Evolutionary conservation across 2,113 vertebrate species (phyloP).

Genomic region (Leucopternis melanops): DNA sequence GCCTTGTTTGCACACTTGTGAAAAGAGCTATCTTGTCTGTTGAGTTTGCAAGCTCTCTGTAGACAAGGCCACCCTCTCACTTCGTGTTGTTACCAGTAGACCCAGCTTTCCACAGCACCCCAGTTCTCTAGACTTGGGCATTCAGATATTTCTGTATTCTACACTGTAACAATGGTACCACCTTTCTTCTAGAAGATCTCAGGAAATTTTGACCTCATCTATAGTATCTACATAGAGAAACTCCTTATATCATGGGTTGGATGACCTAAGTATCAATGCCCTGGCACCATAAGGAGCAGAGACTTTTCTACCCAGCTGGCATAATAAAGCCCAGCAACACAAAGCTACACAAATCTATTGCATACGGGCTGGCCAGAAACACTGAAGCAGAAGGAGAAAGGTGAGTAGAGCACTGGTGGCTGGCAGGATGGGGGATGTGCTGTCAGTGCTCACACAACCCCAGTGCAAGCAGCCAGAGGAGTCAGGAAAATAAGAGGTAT

Average conservation of each 20-base stretch:
- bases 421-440: not conserved
- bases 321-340: not conserved
- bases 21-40: not conserved
- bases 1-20: not conserved
- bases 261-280: not conserved
- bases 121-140: not conserved
- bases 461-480: not conserved
- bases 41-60: not conserved
- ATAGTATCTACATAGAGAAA: not conserved
- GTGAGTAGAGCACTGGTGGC: not conserved
- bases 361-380: not conserved
- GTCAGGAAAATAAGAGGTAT: not conserved
- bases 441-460: not conserved
- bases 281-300: not conserved
- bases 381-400: not conserved
- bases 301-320: not conserved
- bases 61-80: not conserved
- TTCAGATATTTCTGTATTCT: not conserved
- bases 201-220: not conserved
- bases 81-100: fast-evolving
- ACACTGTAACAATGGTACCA: not conserved
- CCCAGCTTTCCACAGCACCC: not conserved
- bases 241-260: not conserved
- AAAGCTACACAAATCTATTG: not conserved
- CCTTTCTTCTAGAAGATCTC: not conserved